phyloP scores from a whole-genome alignment of 2,113 vertebrate species.

The Leptocoma aspasia region DNA sequence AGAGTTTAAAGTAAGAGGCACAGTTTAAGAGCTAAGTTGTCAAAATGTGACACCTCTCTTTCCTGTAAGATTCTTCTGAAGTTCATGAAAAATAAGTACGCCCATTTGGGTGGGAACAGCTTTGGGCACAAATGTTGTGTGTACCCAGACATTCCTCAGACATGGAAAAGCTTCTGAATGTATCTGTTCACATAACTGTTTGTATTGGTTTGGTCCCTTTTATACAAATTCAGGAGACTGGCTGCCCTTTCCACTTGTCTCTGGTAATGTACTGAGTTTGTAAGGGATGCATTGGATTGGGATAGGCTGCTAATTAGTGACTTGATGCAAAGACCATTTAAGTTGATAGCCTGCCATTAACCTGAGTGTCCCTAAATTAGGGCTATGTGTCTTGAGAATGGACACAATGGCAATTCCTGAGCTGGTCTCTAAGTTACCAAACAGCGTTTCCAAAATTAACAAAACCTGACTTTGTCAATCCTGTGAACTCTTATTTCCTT shows the following conservation, averaged over 20 bases:
- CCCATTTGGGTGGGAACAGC: background rate
- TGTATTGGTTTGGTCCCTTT: background rate
- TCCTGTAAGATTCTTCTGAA: background rate
- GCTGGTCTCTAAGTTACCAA: background rate
- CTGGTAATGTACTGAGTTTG: background rate
- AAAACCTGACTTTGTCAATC: background rate
- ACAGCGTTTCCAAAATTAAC: background rate
- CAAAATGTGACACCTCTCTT: background rate
- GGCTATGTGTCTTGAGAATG: background rate
- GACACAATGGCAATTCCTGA: background rate
- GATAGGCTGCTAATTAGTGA: background rate
- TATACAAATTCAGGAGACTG: background rate
- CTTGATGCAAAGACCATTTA: background rate
- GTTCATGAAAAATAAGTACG: background rate
- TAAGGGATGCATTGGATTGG: background rate
- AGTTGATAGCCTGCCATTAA: constrained; percentile 31
- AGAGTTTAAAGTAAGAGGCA: background rate
- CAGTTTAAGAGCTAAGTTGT: background rate
- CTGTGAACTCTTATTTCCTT: background rate
- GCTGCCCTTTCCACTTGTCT: background rate
- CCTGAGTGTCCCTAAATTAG: background rate
- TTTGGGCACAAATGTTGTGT: background rate
- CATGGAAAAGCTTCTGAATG: background rate
- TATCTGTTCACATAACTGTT: background rate
- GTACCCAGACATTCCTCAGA: background rate